Evolutionary conservation across 1,140 invertebrate species (phyloP).

Genomic region (Trinorchestia longiramus): DNA sequence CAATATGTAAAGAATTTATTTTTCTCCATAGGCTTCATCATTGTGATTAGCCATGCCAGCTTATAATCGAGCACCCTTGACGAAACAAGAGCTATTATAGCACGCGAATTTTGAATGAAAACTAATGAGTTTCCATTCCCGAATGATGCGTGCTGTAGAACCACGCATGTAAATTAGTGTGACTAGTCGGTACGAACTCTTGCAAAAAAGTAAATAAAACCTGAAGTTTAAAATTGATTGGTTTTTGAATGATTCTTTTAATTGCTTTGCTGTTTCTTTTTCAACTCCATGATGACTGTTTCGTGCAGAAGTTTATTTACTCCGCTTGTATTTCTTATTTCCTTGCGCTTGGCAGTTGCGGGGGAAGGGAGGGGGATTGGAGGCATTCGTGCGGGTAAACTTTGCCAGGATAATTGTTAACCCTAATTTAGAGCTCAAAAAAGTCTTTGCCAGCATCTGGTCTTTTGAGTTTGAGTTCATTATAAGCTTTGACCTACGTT

Average conservation of each 20-base stretch:
- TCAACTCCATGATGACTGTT: not conserved
- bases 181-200: not conserved
- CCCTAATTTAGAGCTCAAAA: not conserved
- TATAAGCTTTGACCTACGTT: not conserved
- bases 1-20: not conserved
- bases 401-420: not conserved
- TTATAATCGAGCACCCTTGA: not conserved
- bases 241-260: not conserved
- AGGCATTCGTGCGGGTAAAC: not conserved
- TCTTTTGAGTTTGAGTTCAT: not conserved
- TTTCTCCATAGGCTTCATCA: not conserved
- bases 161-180: not conserved
- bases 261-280: not conserved
- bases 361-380: too few species aligned
- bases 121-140: not conserved
- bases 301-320: not conserved
- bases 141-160: not conserved
- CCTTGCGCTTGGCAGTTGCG: not conserved
- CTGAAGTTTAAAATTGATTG: not conserved
- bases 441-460: not conserved
- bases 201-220: not conserved
- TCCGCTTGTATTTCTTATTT: not conserved
- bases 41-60: not conserved
- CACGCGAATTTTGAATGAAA: not conserved
- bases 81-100: not conserved